Evolutionary conservation across 2,797 vertebrate species (phyloP).

Genomic region (Sebastes hubbsi): DNA sequence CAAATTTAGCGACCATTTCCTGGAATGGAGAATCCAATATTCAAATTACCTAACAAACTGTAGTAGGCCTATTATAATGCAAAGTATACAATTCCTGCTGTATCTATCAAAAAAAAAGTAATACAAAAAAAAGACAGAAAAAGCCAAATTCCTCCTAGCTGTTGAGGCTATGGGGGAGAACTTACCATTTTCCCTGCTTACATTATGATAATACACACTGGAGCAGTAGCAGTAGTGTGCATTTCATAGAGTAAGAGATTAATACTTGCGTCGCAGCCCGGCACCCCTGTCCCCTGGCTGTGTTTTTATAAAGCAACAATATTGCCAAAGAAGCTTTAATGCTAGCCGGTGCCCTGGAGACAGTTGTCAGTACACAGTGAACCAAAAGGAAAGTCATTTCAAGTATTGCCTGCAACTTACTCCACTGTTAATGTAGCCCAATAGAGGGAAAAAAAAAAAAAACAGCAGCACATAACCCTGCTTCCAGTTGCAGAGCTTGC

Average conservation of each 20-base stretch:
- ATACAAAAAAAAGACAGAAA: not conserved
- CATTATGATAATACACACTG: slow-evolving; percentile 54
- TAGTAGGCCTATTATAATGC: not conserved
- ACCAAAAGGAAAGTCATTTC: slow-evolving; percentile 67
- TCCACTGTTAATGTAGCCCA: slow-evolving; percentile 32
- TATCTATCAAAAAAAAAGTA: slow-evolving; percentile 3
- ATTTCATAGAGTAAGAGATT: slow-evolving; percentile 65
- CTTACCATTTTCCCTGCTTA: slow-evolving; percentile 29
- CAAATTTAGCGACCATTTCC: not conserved
- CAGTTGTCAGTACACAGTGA: slow-evolving; percentile 63
- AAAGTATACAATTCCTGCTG: not conserved
- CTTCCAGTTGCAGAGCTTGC: slow-evolving; percentile 19
- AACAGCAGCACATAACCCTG: not conserved
- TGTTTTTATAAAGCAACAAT: slow-evolving; percentile 66
- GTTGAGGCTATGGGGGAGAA: slow-evolving; percentile 24
- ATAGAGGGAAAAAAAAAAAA: slow-evolving; percentile 9
- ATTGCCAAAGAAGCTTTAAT: slow-evolving; percentile 74
- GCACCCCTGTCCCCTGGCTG: slow-evolving; percentile 42
- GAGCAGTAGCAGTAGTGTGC: slow-evolving; percentile 20
- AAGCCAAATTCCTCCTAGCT: slow-evolving; percentile 6
- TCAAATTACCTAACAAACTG: slow-evolving; percentile 4
- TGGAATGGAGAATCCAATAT: not conserved
- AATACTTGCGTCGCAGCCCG: slow-evolving; percentile 47
- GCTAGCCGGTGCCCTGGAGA: slow-evolving; percentile 58
- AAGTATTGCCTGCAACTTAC: slow-evolving; percentile 53